Evolutionary conservation across 2,113 vertebrate species (phyloP).

Genomic region (Mobula hypostoma): DNA sequence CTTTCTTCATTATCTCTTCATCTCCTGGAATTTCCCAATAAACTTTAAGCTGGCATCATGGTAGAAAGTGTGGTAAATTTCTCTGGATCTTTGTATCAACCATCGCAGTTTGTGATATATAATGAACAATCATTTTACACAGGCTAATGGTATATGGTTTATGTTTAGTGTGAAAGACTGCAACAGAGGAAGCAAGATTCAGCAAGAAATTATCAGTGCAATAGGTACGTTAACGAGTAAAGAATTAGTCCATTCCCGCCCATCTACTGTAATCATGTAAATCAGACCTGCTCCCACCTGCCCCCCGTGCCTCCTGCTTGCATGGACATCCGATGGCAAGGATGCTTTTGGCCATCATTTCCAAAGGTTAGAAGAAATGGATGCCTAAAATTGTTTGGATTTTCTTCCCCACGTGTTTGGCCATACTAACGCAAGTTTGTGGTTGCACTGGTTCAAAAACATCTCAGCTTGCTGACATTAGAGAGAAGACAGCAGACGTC

Average conservation of each 20-base stretch:
- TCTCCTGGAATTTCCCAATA: slow-evolving; percentile 32
- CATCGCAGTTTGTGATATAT: background rate
- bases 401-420: background rate
- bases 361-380: background rate
- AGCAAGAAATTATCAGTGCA: background rate
- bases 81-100: background rate
- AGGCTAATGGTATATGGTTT: background rate
- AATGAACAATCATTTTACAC: background rate
- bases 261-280: background rate
- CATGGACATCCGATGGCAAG: too few relatives aligned
- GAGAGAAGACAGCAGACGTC: background rate
- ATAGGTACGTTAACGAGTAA: background rate
- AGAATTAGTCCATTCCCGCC: background rate
- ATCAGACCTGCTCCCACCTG: background rate
- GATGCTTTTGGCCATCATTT: background rate
- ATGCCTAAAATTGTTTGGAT: background rate
- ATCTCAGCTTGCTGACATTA: background rate
- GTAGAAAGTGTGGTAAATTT: slow-evolving; percentile 8
- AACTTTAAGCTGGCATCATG: background rate
- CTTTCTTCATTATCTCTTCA: background rate
- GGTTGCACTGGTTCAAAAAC: background rate
- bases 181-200: background rate
- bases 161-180: background rate
- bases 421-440: background rate
- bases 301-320: too few relatives aligned